Evolutionary conservation across 2,797 vertebrate species (phyloP), one percentile per base, ranked within the genome.

Genomic region (Urocyon cinereoargenteus): DNA sequence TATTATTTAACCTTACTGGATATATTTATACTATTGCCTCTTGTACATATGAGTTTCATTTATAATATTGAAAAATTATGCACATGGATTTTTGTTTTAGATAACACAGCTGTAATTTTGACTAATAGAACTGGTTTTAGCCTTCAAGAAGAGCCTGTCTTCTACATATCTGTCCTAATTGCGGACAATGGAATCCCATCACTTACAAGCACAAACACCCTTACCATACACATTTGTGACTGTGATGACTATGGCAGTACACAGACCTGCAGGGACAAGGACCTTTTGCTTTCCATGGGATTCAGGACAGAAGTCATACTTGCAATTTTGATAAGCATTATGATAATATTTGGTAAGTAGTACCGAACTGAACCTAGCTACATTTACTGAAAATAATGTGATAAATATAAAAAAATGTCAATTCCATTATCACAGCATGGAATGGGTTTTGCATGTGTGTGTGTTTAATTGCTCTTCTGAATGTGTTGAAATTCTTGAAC

Each of bases 91-190:
- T 97, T 66, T 97, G 49, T 97, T 98, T 94, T 96, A 99, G 99
- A 99, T 99, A 99, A 99, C 93, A 99, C 99, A n/a, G 99, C 99
- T 31, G 98, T 98, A 83, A 98, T 99, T 95, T 98, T 99, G 97
- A 99, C 99, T 6, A 99, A 98, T 68, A 99, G 99, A 98, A 99
- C 98, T 84, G 99, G 98, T 6, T 99, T 99, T 89, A 99, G 97
- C 45, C 99, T 98, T 62, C 98, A 98, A 95, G 99, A 99, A 31
- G 99, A 99, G 22, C 98, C 98, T 77, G 98, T 98, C 82, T 99
- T 99, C 98, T 98, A 99, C 36, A 97, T 99, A 70, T 98, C 99
- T 1, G 98, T 99, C 84, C 98, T 99, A 97, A 99, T 99, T 98
- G 96, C 96, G 0, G 99, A 99, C 98, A 99, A 99, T 1, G 99